Evolutionary conservation across 1,140 invertebrate genomes (phyloP).

Genomic region (Mactra quadrangularis): DNA sequence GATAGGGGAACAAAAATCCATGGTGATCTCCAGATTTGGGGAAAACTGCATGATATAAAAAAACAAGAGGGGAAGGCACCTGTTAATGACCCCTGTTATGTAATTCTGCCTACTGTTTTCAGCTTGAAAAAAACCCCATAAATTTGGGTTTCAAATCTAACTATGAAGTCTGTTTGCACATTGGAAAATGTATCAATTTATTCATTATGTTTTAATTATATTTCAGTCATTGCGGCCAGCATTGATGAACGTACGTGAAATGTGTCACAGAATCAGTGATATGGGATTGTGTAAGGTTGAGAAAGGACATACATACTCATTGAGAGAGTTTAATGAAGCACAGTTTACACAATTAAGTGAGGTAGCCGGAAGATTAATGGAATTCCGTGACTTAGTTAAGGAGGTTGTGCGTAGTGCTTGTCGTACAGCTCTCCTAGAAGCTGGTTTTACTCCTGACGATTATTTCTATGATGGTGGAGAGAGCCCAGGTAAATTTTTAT

Average conservation of each 20-base stretch:
- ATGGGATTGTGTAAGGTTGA: slow-evolving; percentile 84
- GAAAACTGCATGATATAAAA: no score
- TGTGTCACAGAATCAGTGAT: slow-evolving; percentile 86
- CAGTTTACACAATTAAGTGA: slow-evolving; percentile 83
- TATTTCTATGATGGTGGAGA: slow-evolving; percentile 83
- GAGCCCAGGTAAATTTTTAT: slow-evolving; percentile 73
- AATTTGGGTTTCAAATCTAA: no score
- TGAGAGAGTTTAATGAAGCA: slow-evolving; percentile 84
- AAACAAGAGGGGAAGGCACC: no score
- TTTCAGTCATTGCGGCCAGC: slow-evolving; percentile 87
- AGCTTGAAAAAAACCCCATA: no score
- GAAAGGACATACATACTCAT: slow-evolving; percentile 84
- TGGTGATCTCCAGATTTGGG: no score
- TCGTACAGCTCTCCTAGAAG: slow-evolving; percentile 88
- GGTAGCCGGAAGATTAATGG: slow-evolving; percentile 84
- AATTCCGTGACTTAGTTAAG: slow-evolving; percentile 87
- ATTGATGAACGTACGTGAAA: slow-evolving; percentile 88
- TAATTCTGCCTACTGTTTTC: no score
- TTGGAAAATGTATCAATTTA: no score
- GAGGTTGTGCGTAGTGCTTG: slow-evolving; percentile 89
- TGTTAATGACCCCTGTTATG: no score
- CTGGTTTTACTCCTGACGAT: slow-evolving; percentile 89
- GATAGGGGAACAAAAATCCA: no score
- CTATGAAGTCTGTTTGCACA: no score
- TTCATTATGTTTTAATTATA: no score